Evolutionary conservation across 2,888 invertebrate species (phyloP), one percentile per base, ranked within the genome.

Genomic region (Platerodrilus igneus): DNA sequence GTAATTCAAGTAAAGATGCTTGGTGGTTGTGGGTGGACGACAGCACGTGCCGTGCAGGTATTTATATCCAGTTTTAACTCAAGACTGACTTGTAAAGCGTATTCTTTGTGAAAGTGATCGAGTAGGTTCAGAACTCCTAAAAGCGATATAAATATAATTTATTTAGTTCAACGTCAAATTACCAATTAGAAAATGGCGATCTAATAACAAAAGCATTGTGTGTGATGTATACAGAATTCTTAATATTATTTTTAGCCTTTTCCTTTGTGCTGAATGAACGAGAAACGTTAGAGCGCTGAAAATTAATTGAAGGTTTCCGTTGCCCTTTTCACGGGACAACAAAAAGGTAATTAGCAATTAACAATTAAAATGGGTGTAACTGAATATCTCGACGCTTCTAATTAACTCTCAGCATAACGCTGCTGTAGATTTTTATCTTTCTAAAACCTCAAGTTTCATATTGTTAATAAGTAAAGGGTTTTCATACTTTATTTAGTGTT

Each of bases 101-200:
- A 31, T 41, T 35, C 20, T 36, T 21, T 27, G 36, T 36, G 20
- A 36, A 30, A 25, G 30, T 41, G 36, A 41, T 31, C 26, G 35
- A 41, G 31, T 25, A 34, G 35, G 17, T n/a, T 21, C 30, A 10
- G n/a, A n/a, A n/a, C n/a, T 4, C 27, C 22, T 11, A 32, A 25
- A 25, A 27, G 27, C 16, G n/a, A n/a, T n/a, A 25, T 16, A 17
- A 26, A 32, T 33, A 38, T 32, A 28, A 37, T 33, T 38, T 38
- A 38, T 38, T 38, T 38, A 38, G 23, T 32, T 38, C 38, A 17
- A 30, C 30, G 16, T n/a, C 28, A 29, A 36, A 29, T 22, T 27
- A 27, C 21, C 34, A 34, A 23, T 26, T 26, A 34, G 20, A 20
- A 18, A 14, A 2, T 14, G 19, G 19, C 34, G 26, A 34, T 34